Percentiles rank a stretch among this genome's conserved stretches.
Conservation (phyloP, 2,797 vertebrate genomes). For the Sphenopsis melanotis region DNA sequence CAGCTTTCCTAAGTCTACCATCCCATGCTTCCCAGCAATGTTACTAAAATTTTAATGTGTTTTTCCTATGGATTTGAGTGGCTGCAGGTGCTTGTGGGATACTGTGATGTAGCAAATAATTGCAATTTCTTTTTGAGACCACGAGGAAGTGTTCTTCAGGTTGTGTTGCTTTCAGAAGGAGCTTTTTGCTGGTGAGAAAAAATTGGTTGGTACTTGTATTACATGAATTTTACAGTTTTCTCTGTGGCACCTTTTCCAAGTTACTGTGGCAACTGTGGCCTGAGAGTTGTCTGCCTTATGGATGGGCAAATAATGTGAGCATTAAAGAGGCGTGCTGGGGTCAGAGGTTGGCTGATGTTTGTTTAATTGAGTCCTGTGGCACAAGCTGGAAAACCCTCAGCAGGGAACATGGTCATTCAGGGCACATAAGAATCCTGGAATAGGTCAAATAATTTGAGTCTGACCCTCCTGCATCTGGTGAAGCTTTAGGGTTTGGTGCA, state of each 20-base stretch:
- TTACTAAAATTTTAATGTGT: background rate
- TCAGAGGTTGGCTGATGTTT: conserved; percentile 12
- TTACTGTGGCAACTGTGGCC: background rate
- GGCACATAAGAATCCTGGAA: background rate
- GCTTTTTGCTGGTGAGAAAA: background rate
- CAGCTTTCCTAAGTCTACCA: background rate
- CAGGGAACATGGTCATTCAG: background rate
- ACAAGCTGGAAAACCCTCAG: background rate
- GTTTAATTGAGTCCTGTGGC: background rate
- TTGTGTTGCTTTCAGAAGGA: background rate
- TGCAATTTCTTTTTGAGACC: background rate
- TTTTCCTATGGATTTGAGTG: background rate
- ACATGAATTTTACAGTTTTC: background rate
- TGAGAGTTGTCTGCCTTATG: background rate
- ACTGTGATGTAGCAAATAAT: background rate
- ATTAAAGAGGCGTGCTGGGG: background rate
- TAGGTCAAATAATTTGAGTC: background rate
- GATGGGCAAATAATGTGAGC: background rate
- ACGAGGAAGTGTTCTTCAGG: background rate
- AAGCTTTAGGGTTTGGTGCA: background rate
- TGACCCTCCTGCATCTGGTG: background rate
- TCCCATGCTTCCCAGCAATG: background rate
- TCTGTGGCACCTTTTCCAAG: background rate
- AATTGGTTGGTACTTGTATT: background rate
- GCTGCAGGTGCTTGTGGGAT: background rate